A percentile compares a stretch with the other conserved stretches of the same genome.
phyloP scores from a whole-genome alignment of 2,113 vertebrate genomes.

The Tetrax tetrax region DNA sequence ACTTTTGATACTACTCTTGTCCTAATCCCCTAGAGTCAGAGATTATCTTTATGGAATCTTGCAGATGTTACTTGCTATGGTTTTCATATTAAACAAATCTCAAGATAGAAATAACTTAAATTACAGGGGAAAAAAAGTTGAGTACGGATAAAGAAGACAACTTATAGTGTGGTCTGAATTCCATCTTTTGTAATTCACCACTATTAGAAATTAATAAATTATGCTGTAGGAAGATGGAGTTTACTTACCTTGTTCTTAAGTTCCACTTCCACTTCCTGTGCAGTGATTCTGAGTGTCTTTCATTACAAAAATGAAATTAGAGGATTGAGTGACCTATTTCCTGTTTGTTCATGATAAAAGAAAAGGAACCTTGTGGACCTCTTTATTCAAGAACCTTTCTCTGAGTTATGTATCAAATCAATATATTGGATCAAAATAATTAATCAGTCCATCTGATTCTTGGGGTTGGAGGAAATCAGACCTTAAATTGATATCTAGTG shows the following conservation, averaged over 20 bases:
- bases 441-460: not conserved
- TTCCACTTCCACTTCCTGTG: not conserved
- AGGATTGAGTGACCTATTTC: not conserved
- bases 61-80: not conserved
- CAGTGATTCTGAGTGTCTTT: not conserved
- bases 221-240: not conserved
- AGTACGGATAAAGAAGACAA: not conserved
- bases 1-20: not conserved
- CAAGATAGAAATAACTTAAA: not conserved
- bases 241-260: not conserved
- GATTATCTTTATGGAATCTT: not conserved
- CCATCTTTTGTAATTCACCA: not conserved
- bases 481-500: not conserved
- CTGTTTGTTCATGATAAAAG: not conserved
- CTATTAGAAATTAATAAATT: not conserved
- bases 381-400: not conserved
- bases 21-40: not conserved
- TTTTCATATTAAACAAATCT: not conserved
- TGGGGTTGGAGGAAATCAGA: not conserved
- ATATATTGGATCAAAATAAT: not conserved
- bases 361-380: not conserved
- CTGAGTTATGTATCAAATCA: not conserved
- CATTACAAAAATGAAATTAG: not conserved
- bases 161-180: not conserved
- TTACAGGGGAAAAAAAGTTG: not conserved